These are phyloP conservation scores for Ips nitidus DNA, from an alignment of 1,140 invertebrate species.

Conservation along the genomic window DNA sequence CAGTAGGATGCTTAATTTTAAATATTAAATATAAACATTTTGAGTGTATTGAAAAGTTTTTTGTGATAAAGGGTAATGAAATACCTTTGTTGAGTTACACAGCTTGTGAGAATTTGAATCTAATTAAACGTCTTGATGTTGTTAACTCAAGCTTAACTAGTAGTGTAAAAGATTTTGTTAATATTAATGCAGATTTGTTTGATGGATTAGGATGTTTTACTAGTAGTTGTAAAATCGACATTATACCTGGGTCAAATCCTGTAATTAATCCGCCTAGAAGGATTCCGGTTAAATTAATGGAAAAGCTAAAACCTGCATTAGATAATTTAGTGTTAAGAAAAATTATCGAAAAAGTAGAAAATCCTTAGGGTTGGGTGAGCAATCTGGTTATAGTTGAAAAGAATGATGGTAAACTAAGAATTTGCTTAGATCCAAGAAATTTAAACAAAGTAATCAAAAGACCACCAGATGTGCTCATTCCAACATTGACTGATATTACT, in stretches of 20 bases:
- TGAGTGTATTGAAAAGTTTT: too few species aligned
- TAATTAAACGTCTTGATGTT: too few species aligned
- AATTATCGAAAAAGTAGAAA: too few species aligned
- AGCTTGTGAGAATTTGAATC: too few species aligned
- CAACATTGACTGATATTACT: neutral
- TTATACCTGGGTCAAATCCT: neutral
- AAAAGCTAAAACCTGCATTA: neutral
- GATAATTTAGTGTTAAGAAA: neutral
- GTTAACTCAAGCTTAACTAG: too few species aligned
- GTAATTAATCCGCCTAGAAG: neutral
- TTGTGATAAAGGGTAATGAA: too few species aligned
- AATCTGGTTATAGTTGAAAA: neutral
- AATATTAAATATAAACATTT: neutral
- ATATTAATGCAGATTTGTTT: neutral
- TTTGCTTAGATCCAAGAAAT: constrained; percentile 2
- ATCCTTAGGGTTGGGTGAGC: neutral
- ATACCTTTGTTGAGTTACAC: too few species aligned
- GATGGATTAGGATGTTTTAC: neutral
- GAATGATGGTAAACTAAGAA: neutral
- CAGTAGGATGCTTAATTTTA: neutral
- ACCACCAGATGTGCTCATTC: neutral
- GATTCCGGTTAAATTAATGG: neutral
- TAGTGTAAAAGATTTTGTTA: neutral
- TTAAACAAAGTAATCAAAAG: neutral
- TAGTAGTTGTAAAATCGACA: neutral